These are phyloP conservation scores for Mimumesa dahlbomi DNA, from an alignment of 2,888 invertebrate genomes.

Conservation along the genomic window DNA sequence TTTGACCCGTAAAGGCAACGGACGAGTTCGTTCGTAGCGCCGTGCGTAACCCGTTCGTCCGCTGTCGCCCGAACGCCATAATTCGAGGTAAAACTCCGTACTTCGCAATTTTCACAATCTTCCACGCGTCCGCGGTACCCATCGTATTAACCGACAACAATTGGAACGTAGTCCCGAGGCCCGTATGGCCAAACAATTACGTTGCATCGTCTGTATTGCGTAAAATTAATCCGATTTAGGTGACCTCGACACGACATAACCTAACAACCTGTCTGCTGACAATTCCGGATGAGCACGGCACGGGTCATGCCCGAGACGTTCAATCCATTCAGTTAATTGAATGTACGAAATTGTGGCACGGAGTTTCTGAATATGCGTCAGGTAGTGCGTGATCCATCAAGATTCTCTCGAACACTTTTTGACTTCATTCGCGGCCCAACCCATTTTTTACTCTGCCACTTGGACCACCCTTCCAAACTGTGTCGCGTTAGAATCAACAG, in stretches of 20 bases:
- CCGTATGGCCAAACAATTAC: conserved; percentile 66
- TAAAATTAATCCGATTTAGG: conserved; percentile 79
- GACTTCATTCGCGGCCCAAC: conserved; percentile 58
- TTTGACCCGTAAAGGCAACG: conserved; percentile 64
- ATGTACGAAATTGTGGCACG: too few species aligned
- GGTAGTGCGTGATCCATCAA: not conserved
- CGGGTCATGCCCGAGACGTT: conserved; percentile 19
- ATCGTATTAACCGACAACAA: conserved; percentile 57
- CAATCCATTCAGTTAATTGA: conserved; percentile 8
- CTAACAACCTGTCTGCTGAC: conserved; percentile 55
- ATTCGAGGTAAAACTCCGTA: conserved; percentile 72
- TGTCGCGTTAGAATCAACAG: conserved; percentile 2
- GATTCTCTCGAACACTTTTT: not conserved
- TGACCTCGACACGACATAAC: conserved; percentile 77
- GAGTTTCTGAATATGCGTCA: not conserved
- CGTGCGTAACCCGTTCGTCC: conserved; percentile 66
- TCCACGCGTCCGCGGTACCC: conserved; percentile 72
- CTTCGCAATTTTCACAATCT: conserved; percentile 68
- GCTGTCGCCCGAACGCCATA: conserved; percentile 68
- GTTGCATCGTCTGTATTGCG: conserved; percentile 74
- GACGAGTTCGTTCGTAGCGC: conserved; percentile 71
- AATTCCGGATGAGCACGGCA: conserved; percentile 33
- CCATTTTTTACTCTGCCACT: conserved; percentile 56
- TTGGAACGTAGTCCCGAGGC: conserved; percentile 50
- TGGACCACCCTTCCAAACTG: conserved; percentile 25